Base-by-base conservation (phyloP, 2,888 invertebrate genomes). In the Tenthredo notha region DNA sequence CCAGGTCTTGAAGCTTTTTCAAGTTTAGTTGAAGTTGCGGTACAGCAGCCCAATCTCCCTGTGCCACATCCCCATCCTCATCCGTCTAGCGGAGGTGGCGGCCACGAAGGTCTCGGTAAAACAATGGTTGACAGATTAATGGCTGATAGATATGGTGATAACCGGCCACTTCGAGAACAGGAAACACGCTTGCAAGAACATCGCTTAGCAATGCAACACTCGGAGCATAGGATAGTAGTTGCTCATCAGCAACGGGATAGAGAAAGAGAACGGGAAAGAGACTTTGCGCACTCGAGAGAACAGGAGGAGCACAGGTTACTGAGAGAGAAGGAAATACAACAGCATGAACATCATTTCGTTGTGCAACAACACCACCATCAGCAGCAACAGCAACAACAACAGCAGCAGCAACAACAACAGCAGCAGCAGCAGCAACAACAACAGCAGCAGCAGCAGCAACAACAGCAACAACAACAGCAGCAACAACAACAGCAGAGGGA, bases 11-110 rank as follows among this genome's bases (percentile, higher is more conserved):
- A 98, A 93, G 98, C 98, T 0, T 96, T 98, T 91, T 96, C 97
- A 50, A 97, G 97, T 82, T 94, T 98, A 84, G 98, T 98, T 10
- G 98, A 98, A 92, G 97, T 98, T 18, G 98, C 98, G n/a, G 97
- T 97, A 1, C 97, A 98, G 89, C 98, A 98, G 90, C 97, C 98
- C 0, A 97, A 97, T 91, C 93, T 98, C 90, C 98, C 98, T 0
- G 98, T 98, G 84, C 98, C 98, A 0, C 93, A 93, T 89, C 91
- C 92, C 18, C 88, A 92, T 40, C 88, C 87, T 1, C 92, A 92
- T 86, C 87, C 90, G 4, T 82, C 88, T 10, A 87, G 89, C 7
- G 90, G 90, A 10, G 91, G 89, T 85, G 90, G 90, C 65, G 91
- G 90, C 50, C 94, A 95, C 88, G 95, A 95, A 92, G 96, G 95